phyloP scores from a whole-genome alignment of 2,797 vertebrate species.

The Catharus ustulatus region DNA sequence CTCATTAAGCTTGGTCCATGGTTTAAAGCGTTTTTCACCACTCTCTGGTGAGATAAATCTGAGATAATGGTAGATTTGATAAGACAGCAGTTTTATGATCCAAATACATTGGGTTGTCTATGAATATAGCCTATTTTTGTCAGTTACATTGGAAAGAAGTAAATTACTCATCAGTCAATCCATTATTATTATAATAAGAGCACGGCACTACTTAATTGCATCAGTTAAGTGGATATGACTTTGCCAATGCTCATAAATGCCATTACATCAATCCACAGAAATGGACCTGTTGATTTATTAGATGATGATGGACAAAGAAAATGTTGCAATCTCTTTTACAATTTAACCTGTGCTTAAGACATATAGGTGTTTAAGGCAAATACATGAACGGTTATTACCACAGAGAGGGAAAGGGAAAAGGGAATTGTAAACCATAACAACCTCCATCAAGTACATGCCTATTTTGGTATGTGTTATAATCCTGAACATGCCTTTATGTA shows the following conservation, averaged over 20 bases:
- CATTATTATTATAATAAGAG: constrained; percentile 72
- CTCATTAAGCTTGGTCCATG: background rate
- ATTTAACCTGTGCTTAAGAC: constrained; percentile 62
- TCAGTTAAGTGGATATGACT: constrained; percentile 76
- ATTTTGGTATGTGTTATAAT: constrained; percentile 54
- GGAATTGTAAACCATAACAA: constrained; percentile 66
- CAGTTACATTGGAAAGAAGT: constrained; percentile 72
- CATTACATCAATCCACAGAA: constrained; percentile 66
- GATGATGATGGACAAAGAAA: constrained; percentile 62
- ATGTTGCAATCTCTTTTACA: constrained; percentile 60
- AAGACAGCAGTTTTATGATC: constrained; percentile 62
- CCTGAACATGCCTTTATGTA: constrained; percentile 44
- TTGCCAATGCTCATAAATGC: constrained; percentile 72
- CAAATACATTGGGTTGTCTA: constrained; percentile 49
- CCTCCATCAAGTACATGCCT: constrained; percentile 47
- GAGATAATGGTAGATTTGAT: constrained; percentile 1
- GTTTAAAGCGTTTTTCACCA: background rate
- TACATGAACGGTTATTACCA: constrained; percentile 7
- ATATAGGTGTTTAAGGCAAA: constrained; percentile 51
- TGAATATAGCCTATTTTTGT: constrained; percentile 69
- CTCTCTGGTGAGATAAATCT: constrained; percentile 39
- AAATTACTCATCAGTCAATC: constrained; percentile 73
- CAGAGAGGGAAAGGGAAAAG: constrained; percentile 44
- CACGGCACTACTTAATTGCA: constrained; percentile 74
- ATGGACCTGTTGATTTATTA: constrained; percentile 72